Evolutionary conservation across 2,113 vertebrate genomes (phyloP), one percentile per base, ranked within the genome.

Genomic region (Indri indri): DNA sequence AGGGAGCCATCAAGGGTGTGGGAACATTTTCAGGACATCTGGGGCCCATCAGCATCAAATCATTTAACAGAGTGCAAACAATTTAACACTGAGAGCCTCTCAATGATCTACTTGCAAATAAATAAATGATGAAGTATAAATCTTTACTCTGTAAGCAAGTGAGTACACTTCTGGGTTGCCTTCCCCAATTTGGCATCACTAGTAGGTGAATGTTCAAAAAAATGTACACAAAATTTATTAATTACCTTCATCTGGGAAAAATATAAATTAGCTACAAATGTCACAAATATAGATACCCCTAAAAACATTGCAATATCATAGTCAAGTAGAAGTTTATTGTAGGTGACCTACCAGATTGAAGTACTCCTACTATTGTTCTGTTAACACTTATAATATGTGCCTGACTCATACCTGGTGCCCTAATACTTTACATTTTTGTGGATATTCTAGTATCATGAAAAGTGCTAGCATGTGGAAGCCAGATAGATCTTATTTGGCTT

Each of bases 1-100:
- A 96, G 94, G 83, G 89, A 93, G 79, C 11, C 70, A 90, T 93
- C 94, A 92, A 65, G 95, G 79, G 57, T 94, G 45, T 81, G 93
- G 91, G 96, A 95, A 92, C 89, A 94, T 71, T 97, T 93, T 93
- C 83, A 97, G 95, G 96, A 97, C 97, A 97, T 94, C 94, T 95
- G 98, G 96, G 97, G 89, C 91, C 94, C 95, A 96, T 98, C 95
- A 96, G 91, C 82, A 93, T 89, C 97, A 96, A 96, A 84, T 96
- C 95, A 97, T 96, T 97, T 97, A 97, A 91, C 96, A 94, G 93
- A 96, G 95, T 95, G 94, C 93, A 97, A 96, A 96, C 95, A 97
- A 94, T 97, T 95, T 96, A 98, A 95, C 96, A 90, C 91, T 45
- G 65, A 96, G 94, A 97, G 97, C n/a, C 95, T 97, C 96, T 97